A percentile compares a stretch with the other conserved stretches of the same genome.
These are phyloP conservation scores for Semotilus atromaculatus DNA, from an alignment of 2,797 vertebrate genomes.

Conservation along the genomic window DNA sequence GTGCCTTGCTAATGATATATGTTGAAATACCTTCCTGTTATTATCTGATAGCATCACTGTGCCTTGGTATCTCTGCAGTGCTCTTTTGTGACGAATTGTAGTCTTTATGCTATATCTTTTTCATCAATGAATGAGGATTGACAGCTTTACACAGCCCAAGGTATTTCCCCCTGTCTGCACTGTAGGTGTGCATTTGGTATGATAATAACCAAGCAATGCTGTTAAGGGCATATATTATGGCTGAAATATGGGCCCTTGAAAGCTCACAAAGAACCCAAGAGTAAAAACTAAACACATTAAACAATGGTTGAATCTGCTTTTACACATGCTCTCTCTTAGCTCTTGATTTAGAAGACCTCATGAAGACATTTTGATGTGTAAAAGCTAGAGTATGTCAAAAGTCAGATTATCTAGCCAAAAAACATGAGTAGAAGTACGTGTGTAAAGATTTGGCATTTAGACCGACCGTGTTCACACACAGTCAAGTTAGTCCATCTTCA, in stretches of 20 bases:
- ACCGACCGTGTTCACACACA: not conserved
- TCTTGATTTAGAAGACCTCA: not conserved
- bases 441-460: not conserved
- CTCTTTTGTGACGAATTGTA: not conserved
- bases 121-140: constrained; percentile 59
- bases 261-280: constrained; percentile 55
- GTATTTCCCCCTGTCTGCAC: constrained; percentile 63
- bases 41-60: constrained; percentile 9
- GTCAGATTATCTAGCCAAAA: not conserved
- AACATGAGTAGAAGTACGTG: not conserved
- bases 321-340: not conserved
- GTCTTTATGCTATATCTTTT: constrained; percentile 29
- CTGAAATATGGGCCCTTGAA: constrained; percentile 67
- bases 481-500: not conserved
- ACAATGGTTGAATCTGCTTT: constrained; percentile 56
- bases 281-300: constrained; percentile 64
- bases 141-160: constrained; percentile 70
- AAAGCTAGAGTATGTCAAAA: not conserved
- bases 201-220: constrained; percentile 73
- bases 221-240: constrained; percentile 75
- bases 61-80: not conserved
- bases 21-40: not conserved
- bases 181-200: constrained; percentile 65
- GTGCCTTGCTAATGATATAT: constrained; percentile 23
- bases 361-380: not conserved